Base-by-base conservation (phyloP, 2,113 vertebrate species). In the Mobula birostris region DNA sequence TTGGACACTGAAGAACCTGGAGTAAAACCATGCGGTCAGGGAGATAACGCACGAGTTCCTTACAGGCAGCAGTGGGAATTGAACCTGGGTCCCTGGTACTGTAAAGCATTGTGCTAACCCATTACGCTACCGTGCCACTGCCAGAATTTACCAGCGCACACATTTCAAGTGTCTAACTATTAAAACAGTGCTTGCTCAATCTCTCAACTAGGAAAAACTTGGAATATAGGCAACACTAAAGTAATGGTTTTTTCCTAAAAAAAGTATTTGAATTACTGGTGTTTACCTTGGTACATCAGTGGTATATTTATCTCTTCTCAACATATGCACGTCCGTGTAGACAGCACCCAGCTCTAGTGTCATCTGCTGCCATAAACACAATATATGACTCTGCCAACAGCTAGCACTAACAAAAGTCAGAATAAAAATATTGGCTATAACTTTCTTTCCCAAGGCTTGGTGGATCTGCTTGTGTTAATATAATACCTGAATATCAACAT, bases 401-500 rank as follows among this genome's bases (percentile, higher is more conserved):
- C n/a, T 63, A 32, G 8, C 85, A 19, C 2, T 61, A 88, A 63
- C 85, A 88, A 63, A 48, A 29, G 1, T 90, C 61, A 90, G 61
- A 32, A 19, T 68, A 63, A n/a, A 32, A 36, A 29, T 14, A 32
- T 17, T 68, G 29, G 85, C 85, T 90, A 90, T 66, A 66, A 29
- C 66, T 90, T 90, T 74, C 72, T 74, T 90, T 90, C 61, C 48
- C 3, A 90, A 68, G 15, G 27, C 85, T 90, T 90, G 61, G 17
- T 90, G 61, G 61, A 90, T 63, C 15, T 66, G 61, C 7, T 90
- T 32, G 85, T 66, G 85, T 3, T 88, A 66, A 90, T 68, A 15
- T 88, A 66, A 90, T 68, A 15, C 61, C 61, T 66, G 63, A 88
- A 90, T 90, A 32, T 90, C 85, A 90, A 90, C 85, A 68, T 66